phyloP scores from a whole-genome alignment of 2,888 invertebrate species.

The Pammene fasciana region DNA sequence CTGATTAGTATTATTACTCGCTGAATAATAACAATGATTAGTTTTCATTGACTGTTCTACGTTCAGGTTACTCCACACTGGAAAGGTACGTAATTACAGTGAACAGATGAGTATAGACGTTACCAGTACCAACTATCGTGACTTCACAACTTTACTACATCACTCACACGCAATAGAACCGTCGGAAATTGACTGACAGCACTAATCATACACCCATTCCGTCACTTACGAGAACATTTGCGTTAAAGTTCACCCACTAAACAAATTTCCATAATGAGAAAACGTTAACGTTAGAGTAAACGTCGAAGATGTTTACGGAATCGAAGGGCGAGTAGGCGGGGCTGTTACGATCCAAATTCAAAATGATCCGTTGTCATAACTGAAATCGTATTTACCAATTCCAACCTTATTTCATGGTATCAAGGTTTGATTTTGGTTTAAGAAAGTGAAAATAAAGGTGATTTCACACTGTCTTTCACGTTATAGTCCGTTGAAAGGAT shows the following conservation, averaged over 20 bases:
- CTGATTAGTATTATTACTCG: not conserved
- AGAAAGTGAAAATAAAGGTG: constrained; percentile 42
- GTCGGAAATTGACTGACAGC: constrained; percentile 49
- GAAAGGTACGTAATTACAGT: constrained; percentile 16
- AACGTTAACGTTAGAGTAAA: constrained; percentile 43
- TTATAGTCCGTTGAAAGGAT: constrained; percentile 56
- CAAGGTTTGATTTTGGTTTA: constrained; percentile 31
- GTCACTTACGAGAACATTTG: constrained; percentile 23
- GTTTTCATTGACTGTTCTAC: not conserved
- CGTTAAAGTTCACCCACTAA: constrained; percentile 39
- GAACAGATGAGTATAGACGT: constrained; percentile 12
- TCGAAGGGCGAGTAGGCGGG: constrained; percentile 54
- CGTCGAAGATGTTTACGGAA: constrained; percentile 48
- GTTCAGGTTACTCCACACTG: constrained; percentile 4
- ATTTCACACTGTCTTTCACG: constrained; percentile 50
- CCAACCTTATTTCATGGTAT: constrained; percentile 15
- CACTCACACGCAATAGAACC: constrained; percentile 45
- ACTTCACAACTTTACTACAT: constrained; percentile 44
- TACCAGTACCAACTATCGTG: constrained; percentile 40
- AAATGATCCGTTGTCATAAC: constrained; percentile 65
- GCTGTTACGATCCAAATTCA: constrained; percentile 56
- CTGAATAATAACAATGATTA: not conserved
- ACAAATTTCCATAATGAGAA: constrained; percentile 30
- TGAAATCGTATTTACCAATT: constrained; percentile 5
- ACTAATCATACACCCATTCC: constrained; percentile 44